Evolutionary conservation across 1,140 invertebrate genomes (phyloP), one percentile per base, ranked within the genome.

Genomic region (Drosophila oshimai): DNA sequence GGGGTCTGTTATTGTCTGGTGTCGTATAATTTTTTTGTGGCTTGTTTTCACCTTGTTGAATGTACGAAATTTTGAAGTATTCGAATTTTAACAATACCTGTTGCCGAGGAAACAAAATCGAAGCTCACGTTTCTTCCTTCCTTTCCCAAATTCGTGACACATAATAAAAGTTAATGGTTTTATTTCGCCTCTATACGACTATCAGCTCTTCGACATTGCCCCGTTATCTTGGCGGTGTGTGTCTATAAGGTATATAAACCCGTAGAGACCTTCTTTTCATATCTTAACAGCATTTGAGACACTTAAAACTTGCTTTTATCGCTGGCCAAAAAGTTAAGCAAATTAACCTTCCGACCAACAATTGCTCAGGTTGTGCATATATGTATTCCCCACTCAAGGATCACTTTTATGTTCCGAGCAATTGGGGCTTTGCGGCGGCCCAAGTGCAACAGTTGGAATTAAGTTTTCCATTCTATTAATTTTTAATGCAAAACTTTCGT

Each of bases 401-500:
- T 71, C 45, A 12, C 46, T 33, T 34, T 36, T 22, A 46, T 45
- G 55, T 15, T 12, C 28, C 18, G 10, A 37, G 22, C 60, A 64
- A 39, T 22, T 44, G 77, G 18, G 53, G 46, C 39, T 55, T 54
- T 58, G 28, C 36, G 29, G 33, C 44, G 39, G 44, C n/a, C 28
- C 24, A 45, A 71, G 41, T 71, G 65, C 39, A 83, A 81, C 61
- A 60, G 51, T 47, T 70, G 26, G 22, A 45, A 45, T 62, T 33
- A 60, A 55, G 15, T 57, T 76, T 75, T 75, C 73, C 73, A 75
- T 75, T 75, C 72, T 75, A 75, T 76, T 76, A 76, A 71, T 47
- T 71, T 84, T 77, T 74, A 57, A 70, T 54, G 73, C 64, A 70
- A 60, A 75, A 81, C 73, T 77, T 87, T 86, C 83, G 81, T 74